Evolutionary conservation across 2,113 vertebrate species (phyloP), one percentile per base, ranked within the genome.

Genomic region (Ictalurus punctatus): DNA sequence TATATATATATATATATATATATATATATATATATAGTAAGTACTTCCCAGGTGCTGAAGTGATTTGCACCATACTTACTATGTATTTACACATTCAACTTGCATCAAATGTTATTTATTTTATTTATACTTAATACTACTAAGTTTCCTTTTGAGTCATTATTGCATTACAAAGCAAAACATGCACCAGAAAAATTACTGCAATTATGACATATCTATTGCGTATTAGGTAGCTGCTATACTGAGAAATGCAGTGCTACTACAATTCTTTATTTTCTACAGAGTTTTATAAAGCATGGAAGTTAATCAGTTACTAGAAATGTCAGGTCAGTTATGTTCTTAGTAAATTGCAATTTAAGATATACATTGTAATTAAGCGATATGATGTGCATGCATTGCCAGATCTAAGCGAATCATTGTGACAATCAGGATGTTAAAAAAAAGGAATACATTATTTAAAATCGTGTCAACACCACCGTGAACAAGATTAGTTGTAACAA

Each of bases 11-110:
- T 44, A 44, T 17, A 40, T 74, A 40, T 23, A 37, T 3, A 74
- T 74, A 74, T 74, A 23, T 23, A 23, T 5, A 44, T 5, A 44
- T 5, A 44, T 5, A 44, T 5, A 3, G 40, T 5, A 44, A 48
- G 30, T 73, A 73, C 7, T 37, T 73, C 37, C 6, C 17, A 9
- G 69, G 6, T 37, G 17, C 30, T 73, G 34, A 73, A 73, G 44
- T 79, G 25, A 79, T 79, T n/a, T 79, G 48, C 76, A 54, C 76
- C 25, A 79, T 16, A 78, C 25, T 78, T 78, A 52, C 23, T 74
- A 48, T 48, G 14, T 30, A 54, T n/a, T 80, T 80, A 30, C 13
- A 80, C 14, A 56, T 54, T 16, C 19, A 16, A 52, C 25, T 14
- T 14, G 76, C 23, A 52, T 79, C 12, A 52, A 6, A 37, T 12